phyloP scores from a whole-genome alignment of 2,888 invertebrate species.

The Plebejus melissa region DNA sequence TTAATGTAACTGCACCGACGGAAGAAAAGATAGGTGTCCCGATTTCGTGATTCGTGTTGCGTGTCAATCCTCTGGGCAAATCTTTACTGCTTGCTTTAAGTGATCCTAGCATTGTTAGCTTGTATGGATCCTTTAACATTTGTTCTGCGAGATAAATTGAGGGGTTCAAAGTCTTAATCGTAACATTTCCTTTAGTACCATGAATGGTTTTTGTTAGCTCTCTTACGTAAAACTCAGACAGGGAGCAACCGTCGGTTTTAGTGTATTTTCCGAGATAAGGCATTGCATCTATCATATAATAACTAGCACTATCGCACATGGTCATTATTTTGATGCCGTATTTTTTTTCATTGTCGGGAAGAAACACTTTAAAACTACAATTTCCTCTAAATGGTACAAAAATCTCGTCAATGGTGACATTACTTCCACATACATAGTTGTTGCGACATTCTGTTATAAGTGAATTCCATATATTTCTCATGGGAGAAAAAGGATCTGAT shows the following conservation, averaged over 20 bases:
- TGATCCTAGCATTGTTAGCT: neutral
- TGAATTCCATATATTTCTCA: neutral
- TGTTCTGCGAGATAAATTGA: slow-evolving; percentile 1
- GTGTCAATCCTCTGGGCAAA: neutral
- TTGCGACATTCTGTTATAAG: neutral
- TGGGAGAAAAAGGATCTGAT: neutral
- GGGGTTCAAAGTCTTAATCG: neutral
- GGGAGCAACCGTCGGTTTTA: neutral
- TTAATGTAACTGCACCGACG: neutral
- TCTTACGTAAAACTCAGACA: neutral
- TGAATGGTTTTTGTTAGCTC: neutral
- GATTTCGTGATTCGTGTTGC: neutral
- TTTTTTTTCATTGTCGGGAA: neutral
- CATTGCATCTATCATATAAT: slow-evolving; percentile 6
- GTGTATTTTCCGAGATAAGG: neutral
- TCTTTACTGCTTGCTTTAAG: neutral
- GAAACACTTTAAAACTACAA: neutral
- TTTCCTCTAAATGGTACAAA: slow-evolving; percentile 5
- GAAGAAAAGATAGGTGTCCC: neutral
- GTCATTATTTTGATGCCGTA: slow-evolving; percentile 7
- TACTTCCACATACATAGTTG: neutral
- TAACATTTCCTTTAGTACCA: neutral
- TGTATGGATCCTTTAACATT: neutral
- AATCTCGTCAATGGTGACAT: slow-evolving; percentile 7
- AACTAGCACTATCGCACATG: neutral